A percentile compares a stretch with the other conserved stretches of the same genome.
phyloP scores from a whole-genome alignment of 2,888 invertebrate genomes.

The Limnephilus lunatus region DNA sequence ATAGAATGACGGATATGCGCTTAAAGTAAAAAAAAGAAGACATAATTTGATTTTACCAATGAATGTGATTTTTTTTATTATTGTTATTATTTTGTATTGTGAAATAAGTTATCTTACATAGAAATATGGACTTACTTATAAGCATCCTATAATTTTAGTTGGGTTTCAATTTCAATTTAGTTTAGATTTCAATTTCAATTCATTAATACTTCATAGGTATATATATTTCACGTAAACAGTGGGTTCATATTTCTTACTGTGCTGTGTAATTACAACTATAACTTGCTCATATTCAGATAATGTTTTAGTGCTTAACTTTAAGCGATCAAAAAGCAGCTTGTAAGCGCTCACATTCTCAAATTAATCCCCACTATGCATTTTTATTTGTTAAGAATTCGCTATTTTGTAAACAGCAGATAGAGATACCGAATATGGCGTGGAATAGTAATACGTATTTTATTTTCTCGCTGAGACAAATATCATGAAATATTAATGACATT shows the following conservation, averaged over 20 bases:
- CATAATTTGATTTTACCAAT: too few species aligned
- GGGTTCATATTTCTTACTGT: not conserved
- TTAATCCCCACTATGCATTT: not conserved
- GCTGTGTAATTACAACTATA: not conserved
- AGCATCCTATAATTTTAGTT: too few species aligned
- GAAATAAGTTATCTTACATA: too few species aligned
- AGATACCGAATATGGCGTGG: not conserved
- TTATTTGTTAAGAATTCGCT: not conserved
- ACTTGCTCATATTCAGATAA: not conserved
- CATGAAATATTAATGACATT: not conserved
- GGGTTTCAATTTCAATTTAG: too few species aligned
- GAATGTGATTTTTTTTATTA: too few species aligned
- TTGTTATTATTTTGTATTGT: too few species aligned
- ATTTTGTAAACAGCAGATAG: not conserved
- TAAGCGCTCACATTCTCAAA: not conserved
- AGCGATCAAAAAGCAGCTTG: not conserved
- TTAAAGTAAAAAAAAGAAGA: too few species aligned
- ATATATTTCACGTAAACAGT: too few species aligned
- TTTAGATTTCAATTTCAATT: too few species aligned
- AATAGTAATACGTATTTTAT: not conserved
- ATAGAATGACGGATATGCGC: too few species aligned
- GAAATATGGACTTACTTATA: too few species aligned
- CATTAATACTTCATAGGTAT: too few species aligned
- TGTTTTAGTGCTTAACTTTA: not conserved
- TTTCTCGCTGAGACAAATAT: not conserved